Evolutionary conservation across 2,888 invertebrate species (phyloP), one percentile per base, ranked within the genome.

Genomic region (Helleia helle): DNA sequence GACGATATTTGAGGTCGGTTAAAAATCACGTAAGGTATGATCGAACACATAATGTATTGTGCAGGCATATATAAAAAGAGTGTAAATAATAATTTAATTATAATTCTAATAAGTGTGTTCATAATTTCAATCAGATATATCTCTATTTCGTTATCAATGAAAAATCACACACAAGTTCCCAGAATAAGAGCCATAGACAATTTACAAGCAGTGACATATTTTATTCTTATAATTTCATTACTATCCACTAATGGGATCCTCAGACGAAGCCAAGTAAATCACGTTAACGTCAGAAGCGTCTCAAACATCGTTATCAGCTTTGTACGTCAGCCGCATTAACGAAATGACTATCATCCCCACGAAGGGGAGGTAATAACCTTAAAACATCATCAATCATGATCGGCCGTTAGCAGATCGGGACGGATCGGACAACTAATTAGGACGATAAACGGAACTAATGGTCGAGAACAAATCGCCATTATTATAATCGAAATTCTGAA

Each of bases 341-440:
- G 66, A 58, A 59, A 71, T 64, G 66, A 74, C 62, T 55, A 47
- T 52, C 58, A 59, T 62, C 60, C 54, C 50, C 47, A 46, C 46
- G 43, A 44, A 46, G 52, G 49, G 47, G 49, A 47, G 54, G 62
- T 65, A 68, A 68, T 66, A 63, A 63, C 56, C 58, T 65, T 62
- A 68, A 62, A 68, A 62, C 65, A 58, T 51, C 73, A 81, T 81
- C 77, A 76, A 80, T 81, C 81, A 81, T 74, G 71, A 63, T 65
- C 59, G 59, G 52, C 34, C 59, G 58, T 58, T 65, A 58, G 56
- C 47, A 43, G 46, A 48, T 17, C n/a, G 7, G 9, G 12, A 31
- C 13, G 27, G 53, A 50, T 48, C 56, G 58, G 49, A 41, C 44
- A 48, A 50, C 51, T 24, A 29, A 38, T 38, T 38, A 38, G 17